Conservation (phyloP, 2,888 invertebrate species). For the Acanthosepion pharaonis region DNA sequence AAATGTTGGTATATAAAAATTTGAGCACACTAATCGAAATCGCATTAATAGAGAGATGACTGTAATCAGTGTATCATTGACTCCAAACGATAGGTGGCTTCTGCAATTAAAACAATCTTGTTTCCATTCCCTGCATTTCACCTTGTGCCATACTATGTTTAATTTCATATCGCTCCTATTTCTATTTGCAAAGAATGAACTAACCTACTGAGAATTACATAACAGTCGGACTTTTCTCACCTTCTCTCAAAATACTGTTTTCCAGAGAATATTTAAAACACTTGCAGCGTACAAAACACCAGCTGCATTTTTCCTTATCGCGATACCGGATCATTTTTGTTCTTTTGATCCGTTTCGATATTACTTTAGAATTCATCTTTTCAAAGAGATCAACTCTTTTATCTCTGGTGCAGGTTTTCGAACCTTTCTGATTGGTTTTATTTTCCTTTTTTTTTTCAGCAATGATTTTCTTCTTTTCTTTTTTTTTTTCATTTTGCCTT, state of each 20-base stretch:
- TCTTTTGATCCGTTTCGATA: background rate
- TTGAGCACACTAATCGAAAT: no score
- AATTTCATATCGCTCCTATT: no score
- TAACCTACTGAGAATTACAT: background rate
- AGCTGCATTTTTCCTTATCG: background rate
- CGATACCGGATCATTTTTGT: background rate
- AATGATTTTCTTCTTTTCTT: background rate
- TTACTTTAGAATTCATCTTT: background rate
- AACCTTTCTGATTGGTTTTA: background rate
- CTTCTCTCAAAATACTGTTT: background rate
- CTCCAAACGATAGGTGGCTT: no score
- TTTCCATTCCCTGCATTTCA: no score
- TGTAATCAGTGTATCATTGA: no score
- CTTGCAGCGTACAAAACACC: background rate
- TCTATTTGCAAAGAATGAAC: no score
- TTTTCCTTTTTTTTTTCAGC: background rate
- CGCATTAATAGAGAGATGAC: no score
- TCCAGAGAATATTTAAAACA: background rate
- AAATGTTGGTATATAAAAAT: no score
- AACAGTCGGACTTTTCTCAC: background rate
- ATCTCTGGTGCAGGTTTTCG: background rate
- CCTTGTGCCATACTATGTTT: no score
- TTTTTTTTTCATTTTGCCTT: no score
- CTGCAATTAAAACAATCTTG: no score
- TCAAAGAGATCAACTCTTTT: slow-evolving; percentile 17